A percentile compares a stretch with the other conserved stretches of the same genome.
phyloP scores from a whole-genome alignment of 2,888 invertebrate species.

The Beris chalybata region DNA sequence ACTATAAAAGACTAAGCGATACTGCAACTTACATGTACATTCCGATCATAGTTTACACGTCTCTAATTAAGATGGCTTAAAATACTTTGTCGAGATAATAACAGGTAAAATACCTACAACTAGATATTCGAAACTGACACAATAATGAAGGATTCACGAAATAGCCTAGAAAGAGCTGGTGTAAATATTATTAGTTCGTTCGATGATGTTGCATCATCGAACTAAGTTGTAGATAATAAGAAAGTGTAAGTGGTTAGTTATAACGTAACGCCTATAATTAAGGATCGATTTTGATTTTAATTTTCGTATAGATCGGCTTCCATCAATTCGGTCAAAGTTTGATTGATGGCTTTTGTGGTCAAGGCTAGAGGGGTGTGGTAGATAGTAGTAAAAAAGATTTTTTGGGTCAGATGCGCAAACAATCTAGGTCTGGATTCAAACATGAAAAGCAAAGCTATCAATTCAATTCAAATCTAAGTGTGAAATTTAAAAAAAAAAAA shows the following conservation, averaged over 20 bases:
- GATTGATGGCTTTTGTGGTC: constrained; percentile 29
- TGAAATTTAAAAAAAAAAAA: too few relatives aligned
- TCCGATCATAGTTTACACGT: too few relatives aligned
- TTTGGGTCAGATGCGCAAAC: background rate
- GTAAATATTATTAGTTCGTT: constrained; percentile 4
- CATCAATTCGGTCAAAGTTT: constrained; percentile 16
- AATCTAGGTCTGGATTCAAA: too few relatives aligned
- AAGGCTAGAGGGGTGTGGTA: constrained; percentile 25
- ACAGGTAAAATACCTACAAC: too few relatives aligned
- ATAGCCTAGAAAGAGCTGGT: constrained; percentile 12
- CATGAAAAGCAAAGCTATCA: too few relatives aligned
- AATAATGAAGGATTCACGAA: constrained; percentile 22
- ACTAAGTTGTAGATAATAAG: background rate
- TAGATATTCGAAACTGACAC: constrained; percentile 14
- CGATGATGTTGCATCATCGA: constrained; percentile 1
- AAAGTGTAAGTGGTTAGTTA: constrained; percentile 23
- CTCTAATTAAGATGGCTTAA: too few relatives aligned
- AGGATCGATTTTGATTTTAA: constrained; percentile 31
- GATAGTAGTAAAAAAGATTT: constrained; percentile 6
- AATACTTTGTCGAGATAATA: too few relatives aligned
- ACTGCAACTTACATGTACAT: too few relatives aligned
- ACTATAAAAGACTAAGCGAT: too few relatives aligned
- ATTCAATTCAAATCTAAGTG: too few relatives aligned
- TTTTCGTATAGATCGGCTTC: constrained; percentile 25
- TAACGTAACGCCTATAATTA: constrained; percentile 33